Percentiles rank a stretch among this genome's conserved stretches.
Conservation (phyloP, 2,888 invertebrate species). For the Eupithecia abbreviata region DNA sequence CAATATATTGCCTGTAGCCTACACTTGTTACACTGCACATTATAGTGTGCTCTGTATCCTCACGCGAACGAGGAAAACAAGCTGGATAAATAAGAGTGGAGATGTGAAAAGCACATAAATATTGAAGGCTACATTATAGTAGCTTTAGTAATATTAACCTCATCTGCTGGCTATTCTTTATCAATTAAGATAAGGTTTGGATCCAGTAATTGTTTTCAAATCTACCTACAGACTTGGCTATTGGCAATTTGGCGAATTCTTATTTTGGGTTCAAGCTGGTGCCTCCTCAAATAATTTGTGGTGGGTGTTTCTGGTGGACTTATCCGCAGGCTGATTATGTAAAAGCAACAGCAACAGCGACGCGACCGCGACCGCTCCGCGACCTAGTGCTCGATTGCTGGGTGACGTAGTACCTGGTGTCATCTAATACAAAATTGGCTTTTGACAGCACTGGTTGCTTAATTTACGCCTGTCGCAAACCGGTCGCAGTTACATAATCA, state of each 20-base stretch:
- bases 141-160: constrained; percentile 1
- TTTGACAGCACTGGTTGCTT: no score
- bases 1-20: constrained; percentile 46
- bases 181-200: constrained; percentile 14
- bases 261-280: neutral
- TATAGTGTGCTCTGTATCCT: constrained; percentile 23
- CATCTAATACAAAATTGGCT: no score
- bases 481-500: no score
- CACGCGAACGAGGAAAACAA: constrained; percentile 38
- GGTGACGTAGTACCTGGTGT: no score
- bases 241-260: neutral
- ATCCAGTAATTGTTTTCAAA: neutral
- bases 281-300: neutral
- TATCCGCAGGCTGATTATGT: no score
- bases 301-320: neutral
- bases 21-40: constrained; percentile 49
- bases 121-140: neutral
- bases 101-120: constrained; percentile 20
- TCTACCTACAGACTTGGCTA: neutral
- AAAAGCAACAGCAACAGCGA: no score
- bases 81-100: constrained; percentile 34
- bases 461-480: no score
- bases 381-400: no score
- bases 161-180: constrained; percentile 9
- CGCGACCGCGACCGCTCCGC: no score